Evolutionary conservation across 1,140 invertebrate genomes (phyloP), one percentile per base, ranked within the genome.

Genomic region (Drosophila virilis): DNA sequence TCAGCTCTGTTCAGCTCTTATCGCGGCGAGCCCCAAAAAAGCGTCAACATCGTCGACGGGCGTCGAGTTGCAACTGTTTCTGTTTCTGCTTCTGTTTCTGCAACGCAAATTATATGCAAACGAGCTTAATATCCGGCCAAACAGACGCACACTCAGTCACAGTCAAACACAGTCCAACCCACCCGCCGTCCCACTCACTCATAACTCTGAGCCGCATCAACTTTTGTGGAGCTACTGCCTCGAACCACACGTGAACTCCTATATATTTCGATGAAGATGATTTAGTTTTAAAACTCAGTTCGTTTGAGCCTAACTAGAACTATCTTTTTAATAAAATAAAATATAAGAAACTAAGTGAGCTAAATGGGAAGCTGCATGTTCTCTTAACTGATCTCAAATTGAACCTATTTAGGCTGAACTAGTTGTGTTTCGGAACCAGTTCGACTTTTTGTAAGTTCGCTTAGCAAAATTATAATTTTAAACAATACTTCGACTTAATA

Each of bases 101-200:
- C 83, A 80, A 86, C 83, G 76, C 79, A 89, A 88, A 88, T 88
- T 82, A 88, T 88, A 88, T 88, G 83, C 83, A 88, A 88, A 88
- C 83, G 83, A 88, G 82, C 82, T 88, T 86, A 86, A 86, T 88
- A 86, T 86, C 82, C 82, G 82, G 83, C 79, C 83, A 86, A 82
- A 82, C 78, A 86, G 83, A 73, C 75, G 45, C 78, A 71, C 55
- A 60, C 66, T 58, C 65, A 51, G 45, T 42, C 64, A 69, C 50
- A 65, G 62, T 40, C 64, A 22, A 38, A 42, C n/a, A n/a, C n/a
- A 10, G 13, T 10, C 37, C 8, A 7, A 32, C 22, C 42, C 12
- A 6, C 13, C 9, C 15, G 1, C 33, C 13, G n/a, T 6, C 5
- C n/a, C 58, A 61, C 15, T 15, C 35, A 35, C 37, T 38, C 45